Evolutionary conservation across 2,888 invertebrate species (phyloP), one percentile per base, ranked within the genome.

Genomic region (Meandrusa payeni): DNA sequence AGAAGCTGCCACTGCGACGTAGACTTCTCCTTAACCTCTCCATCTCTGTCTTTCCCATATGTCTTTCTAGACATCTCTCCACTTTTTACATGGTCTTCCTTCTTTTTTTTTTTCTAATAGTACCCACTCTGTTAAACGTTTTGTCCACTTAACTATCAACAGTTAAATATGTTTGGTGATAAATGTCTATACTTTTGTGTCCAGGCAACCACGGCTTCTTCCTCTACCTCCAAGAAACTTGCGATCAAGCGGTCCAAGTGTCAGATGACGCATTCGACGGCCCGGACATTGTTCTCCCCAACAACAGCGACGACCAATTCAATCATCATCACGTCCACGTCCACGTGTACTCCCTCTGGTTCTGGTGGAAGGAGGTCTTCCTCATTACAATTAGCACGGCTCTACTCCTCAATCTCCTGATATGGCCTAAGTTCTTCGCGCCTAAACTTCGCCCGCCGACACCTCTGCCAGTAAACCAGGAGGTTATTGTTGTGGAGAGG

Each of bases 361-460:
- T 91, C 71, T 95, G 94, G 93, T 95, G 83, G 83, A 95, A 93
- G 75, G 95, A 96, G 74, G 93, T 96, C 3, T 69, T 93, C 1
- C 89, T 93, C 1, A 94, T 96, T 33, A 93, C 94, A 2, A 70
- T 95, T 22, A 90, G 93, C 3, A 92, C 93, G 0, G 94, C 95
- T 0, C 64, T 95, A 23, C 57, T 94, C 5, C 80, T 94, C 50
- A 94, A 94, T 59, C 76, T 93, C 13, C 87, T 93, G 65, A 82
- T 92, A 24, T 89, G 91, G 56, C 91, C 89, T 3, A 44, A 33
- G 50, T 76, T 81, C 51, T 79, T 83, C 47, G 74, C 73, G 5
- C 72, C 80, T 0, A 80, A 76, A 40, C 36, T 67, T 1, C 57
- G 57, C 2, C 54, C 69, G 0, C 20, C 54, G 0, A 54, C 72